A percentile compares a stretch with the other conserved stretches of the same genome.
Evolutionary conservation across 2,797 vertebrate genomes (phyloP).

Genomic region (Melanotaenia trifasciata): DNA sequence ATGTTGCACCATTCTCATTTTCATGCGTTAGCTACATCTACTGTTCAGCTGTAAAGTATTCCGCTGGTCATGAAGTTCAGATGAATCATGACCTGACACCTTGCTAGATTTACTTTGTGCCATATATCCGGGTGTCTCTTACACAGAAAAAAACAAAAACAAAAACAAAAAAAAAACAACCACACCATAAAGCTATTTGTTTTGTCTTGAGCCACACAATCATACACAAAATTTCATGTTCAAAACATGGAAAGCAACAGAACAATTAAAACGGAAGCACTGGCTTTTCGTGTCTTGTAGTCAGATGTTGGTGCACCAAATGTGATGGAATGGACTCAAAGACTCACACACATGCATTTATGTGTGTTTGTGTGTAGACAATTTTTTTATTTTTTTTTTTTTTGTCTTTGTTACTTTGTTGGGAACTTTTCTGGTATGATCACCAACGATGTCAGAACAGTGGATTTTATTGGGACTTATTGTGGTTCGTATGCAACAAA

Average conservation of each 20-base stretch:
- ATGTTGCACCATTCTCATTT: constrained; percentile 49
- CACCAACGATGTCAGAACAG: too few species aligned
- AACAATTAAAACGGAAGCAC: neutral
- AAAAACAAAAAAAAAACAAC: neutral
- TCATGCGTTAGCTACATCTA: constrained; percentile 48
- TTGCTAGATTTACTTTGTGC: constrained; percentile 10
- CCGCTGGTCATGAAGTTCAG: constrained; percentile 35
- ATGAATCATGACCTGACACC: constrained; percentile 39
- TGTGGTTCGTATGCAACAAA: too few species aligned
- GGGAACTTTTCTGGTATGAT: too few species aligned
- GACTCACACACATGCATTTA: neutral
- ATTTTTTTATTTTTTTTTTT: too few species aligned
- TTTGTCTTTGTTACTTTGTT: too few species aligned
- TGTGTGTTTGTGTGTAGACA: too few species aligned
- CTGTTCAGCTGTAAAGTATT: constrained; percentile 48
- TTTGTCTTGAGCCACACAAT: neutral
- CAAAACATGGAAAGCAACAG: neutral
- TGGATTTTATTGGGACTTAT: too few species aligned
- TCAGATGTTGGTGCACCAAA: neutral
- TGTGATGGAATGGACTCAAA: neutral
- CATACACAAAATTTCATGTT: too few species aligned
- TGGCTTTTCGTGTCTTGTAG: neutral
- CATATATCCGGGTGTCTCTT: constrained; percentile 6
- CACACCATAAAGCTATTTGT: constrained; percentile 13
- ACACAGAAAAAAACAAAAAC: neutral